A percentile compares a stretch with the other conserved stretches of the same genome.
These are phyloP conservation scores for Sericinus montela DNA, from an alignment of 2,888 invertebrate species.

Conservation along the genomic window DNA sequence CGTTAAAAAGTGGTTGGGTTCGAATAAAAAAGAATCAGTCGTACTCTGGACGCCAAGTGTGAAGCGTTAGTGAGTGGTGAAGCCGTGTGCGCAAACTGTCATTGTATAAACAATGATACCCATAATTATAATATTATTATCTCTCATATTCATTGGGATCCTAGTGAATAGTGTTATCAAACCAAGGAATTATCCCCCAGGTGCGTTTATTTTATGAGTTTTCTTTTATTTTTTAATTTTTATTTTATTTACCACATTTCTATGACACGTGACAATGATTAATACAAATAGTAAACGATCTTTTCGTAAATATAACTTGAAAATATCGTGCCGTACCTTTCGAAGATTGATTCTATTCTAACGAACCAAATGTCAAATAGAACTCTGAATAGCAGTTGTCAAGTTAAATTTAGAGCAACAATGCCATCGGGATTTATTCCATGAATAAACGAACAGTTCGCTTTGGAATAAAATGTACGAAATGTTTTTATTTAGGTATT, in stretches of 20 bases:
- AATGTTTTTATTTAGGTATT: no score
- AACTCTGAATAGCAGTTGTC: constrained; percentile 11
- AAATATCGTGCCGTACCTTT: no score
- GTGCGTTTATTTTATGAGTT: constrained; percentile 38
- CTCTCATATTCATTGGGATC: constrained; percentile 19
- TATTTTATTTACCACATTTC: no score
- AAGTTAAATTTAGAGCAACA: constrained; percentile 14
- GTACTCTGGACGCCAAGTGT: constrained; percentile 13
- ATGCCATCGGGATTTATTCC: constrained; percentile 4
- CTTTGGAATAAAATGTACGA: not conserved
- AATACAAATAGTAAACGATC: no score
- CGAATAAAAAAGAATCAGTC: constrained; percentile 16
- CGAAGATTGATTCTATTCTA: constrained; percentile 1
- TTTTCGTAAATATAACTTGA: no score
- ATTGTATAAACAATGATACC: constrained; percentile 22
- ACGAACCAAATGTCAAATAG: constrained; percentile 13
- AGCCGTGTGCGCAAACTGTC: constrained; percentile 14
- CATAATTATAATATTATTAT: constrained; percentile 18
- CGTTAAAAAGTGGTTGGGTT: not conserved
- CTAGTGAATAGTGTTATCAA: constrained; percentile 38
- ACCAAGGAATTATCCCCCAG: constrained; percentile 73
- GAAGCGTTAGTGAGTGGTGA: not conserved
- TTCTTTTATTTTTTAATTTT: no score
- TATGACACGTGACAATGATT: no score
- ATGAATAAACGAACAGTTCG: not conserved